Percentiles rank a stretch among this genome's conserved stretches.
Evolutionary conservation across 2,113 vertebrate genomes (phyloP).

Genomic region (Dasyornis broadbenti): DNA sequence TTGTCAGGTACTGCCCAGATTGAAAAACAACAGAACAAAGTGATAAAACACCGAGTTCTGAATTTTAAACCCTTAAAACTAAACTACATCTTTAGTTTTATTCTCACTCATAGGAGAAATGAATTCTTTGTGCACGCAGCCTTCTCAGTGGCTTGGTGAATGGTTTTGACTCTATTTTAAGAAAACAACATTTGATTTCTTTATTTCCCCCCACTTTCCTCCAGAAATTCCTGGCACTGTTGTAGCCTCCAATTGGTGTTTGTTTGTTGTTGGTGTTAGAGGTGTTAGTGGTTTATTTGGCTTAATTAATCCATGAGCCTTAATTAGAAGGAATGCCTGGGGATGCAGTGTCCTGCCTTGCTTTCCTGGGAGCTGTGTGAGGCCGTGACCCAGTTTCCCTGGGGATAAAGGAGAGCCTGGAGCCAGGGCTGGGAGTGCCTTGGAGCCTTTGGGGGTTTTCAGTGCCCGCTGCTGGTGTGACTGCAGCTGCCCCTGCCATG

Average conservation of each 20-base stretch:
- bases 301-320: not conserved
- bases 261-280: not conserved
- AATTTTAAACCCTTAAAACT: not conserved
- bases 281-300: not conserved
- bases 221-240: not conserved
- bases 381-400: not conserved
- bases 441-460: accelerated
- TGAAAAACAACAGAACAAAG: not conserved
- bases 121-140: not conserved
- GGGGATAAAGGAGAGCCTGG: accelerated
- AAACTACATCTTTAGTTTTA: not conserved
- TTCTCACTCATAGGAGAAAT: not conserved
- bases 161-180: not conserved
- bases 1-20: not conserved
- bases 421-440: not conserved
- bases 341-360: not conserved
- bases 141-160: not conserved
- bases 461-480: accelerated
- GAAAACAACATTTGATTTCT: not conserved
- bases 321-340: not conserved
- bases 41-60: not conserved
- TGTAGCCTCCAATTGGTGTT: not conserved
- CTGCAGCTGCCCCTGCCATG: accelerated
- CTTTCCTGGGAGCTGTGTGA: not conserved
- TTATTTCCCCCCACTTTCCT: accelerated